Percentiles rank a stretch among this genome's conserved stretches.
Evolutionary conservation across 2,797 vertebrate species (phyloP).

Genomic region (Taenioides sp.): DNA sequence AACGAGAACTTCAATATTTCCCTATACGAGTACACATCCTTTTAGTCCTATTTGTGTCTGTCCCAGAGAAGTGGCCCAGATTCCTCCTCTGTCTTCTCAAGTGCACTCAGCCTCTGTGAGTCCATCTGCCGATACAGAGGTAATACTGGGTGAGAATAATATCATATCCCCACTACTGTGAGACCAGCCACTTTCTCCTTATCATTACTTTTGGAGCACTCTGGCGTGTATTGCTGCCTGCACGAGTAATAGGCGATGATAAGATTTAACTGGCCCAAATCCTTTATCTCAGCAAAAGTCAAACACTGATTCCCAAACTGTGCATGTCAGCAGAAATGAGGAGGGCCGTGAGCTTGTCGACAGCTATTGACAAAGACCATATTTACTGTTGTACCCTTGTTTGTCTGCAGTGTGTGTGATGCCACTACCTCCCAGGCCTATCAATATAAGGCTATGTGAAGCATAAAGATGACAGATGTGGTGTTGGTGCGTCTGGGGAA

Average conservation of each 20-base stretch:
- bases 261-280: conserved; percentile 58
- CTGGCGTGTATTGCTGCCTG: conserved; percentile 27
- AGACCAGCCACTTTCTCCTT: not conserved
- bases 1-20: conserved; percentile 24
- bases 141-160: conserved; percentile 40
- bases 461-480: conserved; percentile 58
- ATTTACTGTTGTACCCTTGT: conserved; percentile 44
- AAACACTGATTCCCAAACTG: conserved; percentile 47
- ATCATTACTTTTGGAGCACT: conserved; percentile 21
- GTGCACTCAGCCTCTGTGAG: conserved; percentile 22
- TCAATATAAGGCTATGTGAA: conserved; percentile 43
- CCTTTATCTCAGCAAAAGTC: conserved; percentile 67
- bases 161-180: conserved; percentile 20
- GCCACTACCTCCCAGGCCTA: conserved; percentile 15
- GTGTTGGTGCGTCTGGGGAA: conserved; percentile 26
- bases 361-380: conserved; percentile 59
- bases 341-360: conserved; percentile 31
- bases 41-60: conserved; percentile 29
- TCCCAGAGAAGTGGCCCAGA: conserved; percentile 3
- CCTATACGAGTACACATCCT: conserved; percentile 20
- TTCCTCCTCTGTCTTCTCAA: conserved; percentile 14
- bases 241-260: conserved; percentile 36
- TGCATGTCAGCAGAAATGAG: conserved; percentile 53
- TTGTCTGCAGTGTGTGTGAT: conserved; percentile 16
- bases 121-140: conserved; percentile 39